These are phyloP conservation scores for Cyaniris semiargus DNA, from an alignment of 2,888 invertebrate genomes.

Conservation along the genomic window DNA sequence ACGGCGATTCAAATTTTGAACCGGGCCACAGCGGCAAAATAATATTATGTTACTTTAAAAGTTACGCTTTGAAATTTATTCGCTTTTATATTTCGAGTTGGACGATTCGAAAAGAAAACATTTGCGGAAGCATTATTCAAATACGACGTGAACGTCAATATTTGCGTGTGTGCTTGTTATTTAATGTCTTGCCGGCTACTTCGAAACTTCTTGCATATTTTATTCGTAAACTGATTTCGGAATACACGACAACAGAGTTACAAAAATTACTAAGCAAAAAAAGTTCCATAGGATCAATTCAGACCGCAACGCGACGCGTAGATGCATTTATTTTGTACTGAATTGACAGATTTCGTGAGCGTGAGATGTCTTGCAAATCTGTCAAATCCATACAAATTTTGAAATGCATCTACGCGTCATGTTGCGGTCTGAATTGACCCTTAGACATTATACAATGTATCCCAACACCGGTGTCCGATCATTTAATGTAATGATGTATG, in stretches of 20 bases:
- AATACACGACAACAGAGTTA: background rate
- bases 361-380: too few species aligned
- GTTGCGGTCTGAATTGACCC: too few species aligned
- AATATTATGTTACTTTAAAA: slow-evolving; percentile 30
- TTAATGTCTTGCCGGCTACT: background rate
- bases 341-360: too few species aligned
- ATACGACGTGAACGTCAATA: background rate
- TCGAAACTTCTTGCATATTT: background rate
- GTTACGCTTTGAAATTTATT: slow-evolving; percentile 24
- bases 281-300: too few species aligned
- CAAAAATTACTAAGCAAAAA: background rate
- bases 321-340: too few species aligned
- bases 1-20: slow-evolving; percentile 2
- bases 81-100: slow-evolving; percentile 22
- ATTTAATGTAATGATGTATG: too few species aligned
- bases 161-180: slow-evolving; percentile 5
- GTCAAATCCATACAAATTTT: too few species aligned
- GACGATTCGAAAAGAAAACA: slow-evolving; percentile 8
- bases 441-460: too few species aligned
- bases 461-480: too few species aligned
- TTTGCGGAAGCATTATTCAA: slow-evolving; percentile 5
- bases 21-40: slow-evolving; percentile 19
- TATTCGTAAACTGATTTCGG: background rate
- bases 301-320: too few species aligned
- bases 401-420: too few species aligned